Conservation (phyloP, 2,113 vertebrate genomes). For the Holacanthus passer region DNA sequence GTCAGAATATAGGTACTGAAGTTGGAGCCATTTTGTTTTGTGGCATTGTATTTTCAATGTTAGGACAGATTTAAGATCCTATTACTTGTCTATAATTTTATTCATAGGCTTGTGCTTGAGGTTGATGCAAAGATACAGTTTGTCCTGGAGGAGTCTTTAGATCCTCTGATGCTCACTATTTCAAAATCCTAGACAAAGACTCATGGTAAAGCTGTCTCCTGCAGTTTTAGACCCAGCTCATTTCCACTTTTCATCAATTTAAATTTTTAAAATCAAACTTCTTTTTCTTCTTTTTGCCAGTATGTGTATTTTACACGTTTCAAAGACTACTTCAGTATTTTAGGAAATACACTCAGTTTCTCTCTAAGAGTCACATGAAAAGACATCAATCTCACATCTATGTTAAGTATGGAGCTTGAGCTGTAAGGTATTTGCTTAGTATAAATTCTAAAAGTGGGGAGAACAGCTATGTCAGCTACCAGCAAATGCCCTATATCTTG, state of each 20-base stretch:
- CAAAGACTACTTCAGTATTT: background rate
- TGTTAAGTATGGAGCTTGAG: too few relatives aligned
- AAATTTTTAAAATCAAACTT: too few relatives aligned
- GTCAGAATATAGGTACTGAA: background rate
- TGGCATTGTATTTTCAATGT: background rate
- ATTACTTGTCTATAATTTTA: background rate
- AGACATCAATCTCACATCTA: too few relatives aligned
- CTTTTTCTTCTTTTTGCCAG: too few relatives aligned
- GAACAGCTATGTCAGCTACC: too few relatives aligned
- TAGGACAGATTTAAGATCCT: background rate
- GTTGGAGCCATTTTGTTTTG: background rate
- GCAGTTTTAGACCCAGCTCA: background rate
- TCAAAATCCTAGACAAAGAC: slow-evolving; percentile 15
- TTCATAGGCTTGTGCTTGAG: background rate
- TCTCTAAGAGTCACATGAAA: too few relatives aligned
- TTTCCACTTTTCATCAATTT: background rate
- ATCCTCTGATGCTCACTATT: background rate
- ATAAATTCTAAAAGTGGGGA: too few relatives aligned
- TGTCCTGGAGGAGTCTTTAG: background rate
- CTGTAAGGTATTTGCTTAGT: too few relatives aligned
- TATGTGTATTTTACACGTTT: background rate
- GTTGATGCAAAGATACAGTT: slow-evolving; percentile 1
- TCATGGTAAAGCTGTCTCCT: background rate
- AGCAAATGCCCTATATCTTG: too few relatives aligned
- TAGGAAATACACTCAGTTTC: too few relatives aligned